Conservation (phyloP, 2,888 invertebrate species). For the Cosmia trapezina region DNA sequence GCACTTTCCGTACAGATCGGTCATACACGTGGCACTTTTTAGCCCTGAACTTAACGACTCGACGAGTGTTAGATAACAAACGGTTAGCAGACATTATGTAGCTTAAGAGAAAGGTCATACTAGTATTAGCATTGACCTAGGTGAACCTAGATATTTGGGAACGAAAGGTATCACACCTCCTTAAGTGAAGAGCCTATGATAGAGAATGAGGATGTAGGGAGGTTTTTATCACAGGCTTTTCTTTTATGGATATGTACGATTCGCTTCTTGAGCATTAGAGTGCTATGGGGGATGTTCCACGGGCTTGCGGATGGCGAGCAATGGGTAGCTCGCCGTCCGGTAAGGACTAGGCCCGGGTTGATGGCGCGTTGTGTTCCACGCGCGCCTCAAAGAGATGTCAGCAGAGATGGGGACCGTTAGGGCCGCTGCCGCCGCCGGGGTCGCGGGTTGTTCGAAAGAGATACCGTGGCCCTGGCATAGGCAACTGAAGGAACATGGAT, state of each 20-base stretch:
- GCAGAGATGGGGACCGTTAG: too few relatives aligned
- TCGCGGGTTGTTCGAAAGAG: too few relatives aligned
- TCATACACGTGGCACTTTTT: slow-evolving; percentile 39
- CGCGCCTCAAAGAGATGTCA: too few relatives aligned
- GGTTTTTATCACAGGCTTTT: background rate
- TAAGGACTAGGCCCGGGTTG: too few relatives aligned
- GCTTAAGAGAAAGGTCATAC: background rate
- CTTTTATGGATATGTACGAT: background rate
- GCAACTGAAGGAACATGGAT: too few relatives aligned
- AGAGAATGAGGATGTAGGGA: background rate
- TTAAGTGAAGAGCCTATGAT: too few relatives aligned
- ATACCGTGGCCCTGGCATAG: too few relatives aligned
- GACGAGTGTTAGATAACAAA: slow-evolving; percentile 22
- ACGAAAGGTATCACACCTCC: background rate
- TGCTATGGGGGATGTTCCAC: too few relatives aligned
- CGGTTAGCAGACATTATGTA: background rate
- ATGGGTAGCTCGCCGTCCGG: too few relatives aligned
- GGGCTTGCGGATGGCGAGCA: too few relatives aligned
- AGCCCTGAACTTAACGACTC: slow-evolving; percentile 42
- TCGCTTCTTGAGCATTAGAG: background rate
- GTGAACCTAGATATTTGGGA: background rate
- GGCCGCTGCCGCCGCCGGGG: too few relatives aligned
- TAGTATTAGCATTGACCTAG: background rate
- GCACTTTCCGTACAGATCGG: background rate
- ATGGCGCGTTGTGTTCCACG: too few relatives aligned